phyloP scores from a whole-genome alignment of 2,888 invertebrate genomes.

The Capitulum mitella region DNA sequence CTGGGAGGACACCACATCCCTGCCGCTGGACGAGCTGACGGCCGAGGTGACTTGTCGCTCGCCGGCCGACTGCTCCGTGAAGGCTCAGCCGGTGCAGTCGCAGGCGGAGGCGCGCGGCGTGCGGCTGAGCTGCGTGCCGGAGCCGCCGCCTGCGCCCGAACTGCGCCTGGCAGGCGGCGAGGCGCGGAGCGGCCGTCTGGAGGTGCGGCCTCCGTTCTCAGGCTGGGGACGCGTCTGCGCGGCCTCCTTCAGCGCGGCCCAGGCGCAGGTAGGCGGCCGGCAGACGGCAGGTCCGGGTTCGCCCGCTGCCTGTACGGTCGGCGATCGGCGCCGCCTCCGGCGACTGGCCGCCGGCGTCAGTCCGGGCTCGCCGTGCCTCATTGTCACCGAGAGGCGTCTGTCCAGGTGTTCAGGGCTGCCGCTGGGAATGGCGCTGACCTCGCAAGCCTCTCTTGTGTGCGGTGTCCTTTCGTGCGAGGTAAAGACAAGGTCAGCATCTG shows the following conservation, averaged over 20 bases:
- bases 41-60: not conserved
- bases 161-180: not conserved
- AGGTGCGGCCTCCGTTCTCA: constrained; percentile 14
- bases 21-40: not conserved
- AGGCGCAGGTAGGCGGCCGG: not conserved
- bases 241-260: not conserved
- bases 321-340: no score
- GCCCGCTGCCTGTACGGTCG: no score
- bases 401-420: no score
- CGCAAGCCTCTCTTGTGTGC: no score
- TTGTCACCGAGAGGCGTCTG: no score
- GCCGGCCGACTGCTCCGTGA: not conserved
- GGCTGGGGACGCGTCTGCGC: constrained; percentile 17
- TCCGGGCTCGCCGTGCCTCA: no score
- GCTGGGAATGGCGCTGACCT: no score
- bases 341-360: no score
- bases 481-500: no score
- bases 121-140: not conserved
- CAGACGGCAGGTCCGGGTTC: no score
- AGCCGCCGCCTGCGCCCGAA: not conserved
- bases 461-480: no score
- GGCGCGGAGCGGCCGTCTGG: not conserved
- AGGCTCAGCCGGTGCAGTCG: not conserved
- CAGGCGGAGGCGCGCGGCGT: not conserved
- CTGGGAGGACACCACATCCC: not conserved